phyloP scores from a whole-genome alignment of 1,140 invertebrate species.

The Thrips palmi region DNA sequence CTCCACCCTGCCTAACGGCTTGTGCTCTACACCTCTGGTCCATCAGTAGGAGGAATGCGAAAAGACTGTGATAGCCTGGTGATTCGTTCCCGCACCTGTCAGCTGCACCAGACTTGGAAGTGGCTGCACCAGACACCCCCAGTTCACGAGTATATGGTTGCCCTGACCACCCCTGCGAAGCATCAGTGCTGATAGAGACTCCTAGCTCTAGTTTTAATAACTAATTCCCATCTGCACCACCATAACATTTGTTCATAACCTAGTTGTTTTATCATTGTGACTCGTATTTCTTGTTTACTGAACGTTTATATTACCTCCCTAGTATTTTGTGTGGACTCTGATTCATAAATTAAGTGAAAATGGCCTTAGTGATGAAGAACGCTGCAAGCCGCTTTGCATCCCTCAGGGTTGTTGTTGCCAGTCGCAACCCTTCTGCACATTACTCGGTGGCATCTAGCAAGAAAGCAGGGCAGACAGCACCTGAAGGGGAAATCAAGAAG shows the following conservation, averaged over 20 bases:
- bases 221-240: neutral
- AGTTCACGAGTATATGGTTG: slow-evolving; percentile 68
- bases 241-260: slow-evolving; percentile 6
- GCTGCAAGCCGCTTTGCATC: slow-evolving; percentile 1
- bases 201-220: slow-evolving; percentile 8
- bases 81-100: slow-evolving; percentile 61
- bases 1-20: too few species aligned
- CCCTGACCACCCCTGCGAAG: slow-evolving; percentile 35
- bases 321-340: neutral
- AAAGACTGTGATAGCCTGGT: slow-evolving; percentile 64
- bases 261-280: slow-evolving; percentile 7
- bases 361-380: slow-evolving; percentile 7
- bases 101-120: slow-evolving; percentile 78
- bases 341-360: neutral
- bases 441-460: neutral
- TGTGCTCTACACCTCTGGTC: too few species aligned
- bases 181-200: too few species aligned
- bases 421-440: neutral
- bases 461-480: slow-evolving; percentile 12
- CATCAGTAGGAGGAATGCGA: slow-evolving; percentile 69
- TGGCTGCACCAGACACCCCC: slow-evolving; percentile 76
- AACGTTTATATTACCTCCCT: neutral
- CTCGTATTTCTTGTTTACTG: neutral
- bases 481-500: slow-evolving; percentile 40
- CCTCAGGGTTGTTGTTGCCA: neutral